A percentile compares a stretch with the other conserved stretches of the same genome.
phyloP scores from a whole-genome alignment of 2,888 invertebrate genomes.

The Mechanitis messenoides region DNA sequence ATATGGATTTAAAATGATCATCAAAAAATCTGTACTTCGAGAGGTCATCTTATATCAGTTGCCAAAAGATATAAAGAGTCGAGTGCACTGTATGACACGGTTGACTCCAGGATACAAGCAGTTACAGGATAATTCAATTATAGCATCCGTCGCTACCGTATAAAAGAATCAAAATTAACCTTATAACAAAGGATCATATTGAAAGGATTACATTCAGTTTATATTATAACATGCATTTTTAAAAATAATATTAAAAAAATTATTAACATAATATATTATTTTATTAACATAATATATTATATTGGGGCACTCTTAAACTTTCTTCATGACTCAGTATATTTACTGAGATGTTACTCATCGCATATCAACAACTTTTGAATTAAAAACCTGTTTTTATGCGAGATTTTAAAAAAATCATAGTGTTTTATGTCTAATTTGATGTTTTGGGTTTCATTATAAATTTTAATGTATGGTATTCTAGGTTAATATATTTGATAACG shows the following conservation, averaged over 20 bases:
- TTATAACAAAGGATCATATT: background rate
- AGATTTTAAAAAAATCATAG: background rate
- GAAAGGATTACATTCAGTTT: too few relatives aligned
- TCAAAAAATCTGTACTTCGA: too few relatives aligned
- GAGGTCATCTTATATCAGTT: too few relatives aligned
- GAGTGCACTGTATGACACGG: background rate
- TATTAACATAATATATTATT: background rate
- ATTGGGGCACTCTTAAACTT: background rate
- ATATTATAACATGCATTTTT: too few relatives aligned
- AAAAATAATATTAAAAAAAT: background rate
- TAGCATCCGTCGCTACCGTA: background rate
- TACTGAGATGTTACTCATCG: conserved; percentile 5
- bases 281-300: background rate
- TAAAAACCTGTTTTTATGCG: background rate
- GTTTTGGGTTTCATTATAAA: background rate
- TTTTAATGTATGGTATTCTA: background rate
- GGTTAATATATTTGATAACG: background rate
- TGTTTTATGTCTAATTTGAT: conserved; percentile 2
- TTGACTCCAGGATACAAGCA: conserved; percentile 9
- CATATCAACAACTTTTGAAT: conserved; percentile 1
- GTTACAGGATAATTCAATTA: conserved; percentile 16
- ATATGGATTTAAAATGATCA: too few relatives aligned
- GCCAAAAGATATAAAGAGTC: too few relatives aligned
- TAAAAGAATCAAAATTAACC: conserved; percentile 1
- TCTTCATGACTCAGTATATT: conserved; percentile 13